phyloP scores from a whole-genome alignment of 2,888 invertebrate species.

The Tipula unca region DNA sequence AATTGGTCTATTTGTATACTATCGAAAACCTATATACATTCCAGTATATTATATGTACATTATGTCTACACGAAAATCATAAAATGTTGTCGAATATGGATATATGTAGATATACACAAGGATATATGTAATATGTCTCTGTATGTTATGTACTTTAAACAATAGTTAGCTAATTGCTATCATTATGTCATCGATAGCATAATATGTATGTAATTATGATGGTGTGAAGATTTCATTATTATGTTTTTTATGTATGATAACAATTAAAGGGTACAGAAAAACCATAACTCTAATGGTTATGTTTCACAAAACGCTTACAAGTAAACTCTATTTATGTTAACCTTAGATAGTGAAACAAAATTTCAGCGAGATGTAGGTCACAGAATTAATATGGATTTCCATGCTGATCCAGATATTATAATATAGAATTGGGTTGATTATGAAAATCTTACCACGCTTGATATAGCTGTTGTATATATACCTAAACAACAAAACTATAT shows the following conservation, averaged over 20 bases:
- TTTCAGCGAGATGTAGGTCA: neutral
- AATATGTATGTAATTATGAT: neutral
- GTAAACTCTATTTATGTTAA: too few species aligned
- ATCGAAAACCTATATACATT: neutral
- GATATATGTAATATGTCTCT: neutral
- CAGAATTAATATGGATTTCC: neutral
- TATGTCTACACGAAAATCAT: neutral
- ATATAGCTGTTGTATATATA: too few species aligned
- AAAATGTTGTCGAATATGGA: neutral
- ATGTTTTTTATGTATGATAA: neutral
- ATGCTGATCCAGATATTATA: too few species aligned
- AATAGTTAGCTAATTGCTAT: neutral
- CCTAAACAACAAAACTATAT: neutral
- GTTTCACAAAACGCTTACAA: too few species aligned
- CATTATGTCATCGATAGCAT: neutral
- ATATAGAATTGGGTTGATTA: too few species aligned
- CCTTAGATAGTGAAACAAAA: too few species aligned
- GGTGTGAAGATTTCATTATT: neutral
- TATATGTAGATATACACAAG: neutral
- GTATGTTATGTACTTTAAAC: neutral
- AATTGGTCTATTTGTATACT: conserved; percentile 1
- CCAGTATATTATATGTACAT: neutral
- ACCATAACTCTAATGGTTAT: too few species aligned
- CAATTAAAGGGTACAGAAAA: too few species aligned
- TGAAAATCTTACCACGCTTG: too few species aligned